Conservation (phyloP, 1,140 invertebrate genomes). For the Melanaphis sacchari region DNA sequence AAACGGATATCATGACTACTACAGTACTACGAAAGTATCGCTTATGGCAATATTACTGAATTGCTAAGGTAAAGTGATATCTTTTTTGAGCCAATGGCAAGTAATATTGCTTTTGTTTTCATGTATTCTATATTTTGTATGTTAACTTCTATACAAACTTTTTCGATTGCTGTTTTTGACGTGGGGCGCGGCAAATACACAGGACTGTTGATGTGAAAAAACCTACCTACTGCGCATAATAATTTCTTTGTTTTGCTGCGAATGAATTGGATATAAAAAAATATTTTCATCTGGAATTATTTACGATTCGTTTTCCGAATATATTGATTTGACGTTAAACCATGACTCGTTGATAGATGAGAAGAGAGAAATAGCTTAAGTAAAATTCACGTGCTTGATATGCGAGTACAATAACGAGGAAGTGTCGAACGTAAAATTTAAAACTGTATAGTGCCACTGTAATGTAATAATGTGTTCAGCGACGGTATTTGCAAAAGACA, state of each 20-base stretch:
- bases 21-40: not conserved
- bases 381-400: not conserved
- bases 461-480: not conserved
- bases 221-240: not conserved
- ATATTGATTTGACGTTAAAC: not conserved
- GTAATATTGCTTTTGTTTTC: not conserved
- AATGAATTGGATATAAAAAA: not conserved
- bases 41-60: not conserved
- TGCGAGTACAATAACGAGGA: not conserved
- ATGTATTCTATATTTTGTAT: not conserved
- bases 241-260: not conserved
- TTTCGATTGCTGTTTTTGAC: conserved; percentile 2
- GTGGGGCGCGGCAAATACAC: not conserved
- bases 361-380: not conserved
- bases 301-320: not conserved
- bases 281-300: not conserved
- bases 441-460: not conserved
- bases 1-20: not conserved
- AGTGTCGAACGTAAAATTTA: not conserved
- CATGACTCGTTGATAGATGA: not conserved
- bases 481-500: not conserved
- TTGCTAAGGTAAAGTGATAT: not conserved
- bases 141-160: not conserved
- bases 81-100: not conserved
- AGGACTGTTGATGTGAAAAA: not conserved